These are phyloP conservation scores for Erebia palarica DNA, from an alignment of 2,888 invertebrate species.

Conservation along the genomic window DNA sequence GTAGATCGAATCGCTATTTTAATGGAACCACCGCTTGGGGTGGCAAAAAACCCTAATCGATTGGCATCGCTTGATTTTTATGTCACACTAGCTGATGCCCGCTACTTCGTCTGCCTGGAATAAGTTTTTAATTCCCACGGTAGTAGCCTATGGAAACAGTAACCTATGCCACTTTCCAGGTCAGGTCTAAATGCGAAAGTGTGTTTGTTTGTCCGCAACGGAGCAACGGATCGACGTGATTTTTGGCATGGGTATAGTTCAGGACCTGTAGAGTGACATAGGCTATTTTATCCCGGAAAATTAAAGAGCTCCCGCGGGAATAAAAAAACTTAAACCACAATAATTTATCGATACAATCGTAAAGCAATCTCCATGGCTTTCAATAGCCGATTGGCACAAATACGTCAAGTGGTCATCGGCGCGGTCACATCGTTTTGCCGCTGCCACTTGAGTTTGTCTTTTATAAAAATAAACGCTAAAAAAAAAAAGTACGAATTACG, in stretches of 20 bases:
- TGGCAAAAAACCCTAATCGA: conserved; percentile 7
- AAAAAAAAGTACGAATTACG: conserved; percentile 11
- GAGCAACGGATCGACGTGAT: too few relatives aligned
- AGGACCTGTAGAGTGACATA: too few relatives aligned
- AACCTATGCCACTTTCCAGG: too few relatives aligned
- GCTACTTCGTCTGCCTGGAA: too few relatives aligned
- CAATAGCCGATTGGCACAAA: conserved; percentile 46
- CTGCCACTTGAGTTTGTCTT: conserved; percentile 44
- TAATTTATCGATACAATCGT: conserved; percentile 21
- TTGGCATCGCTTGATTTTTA: conserved; percentile 1
- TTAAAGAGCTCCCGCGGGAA: too few relatives aligned
- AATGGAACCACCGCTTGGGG: conserved; percentile 19
- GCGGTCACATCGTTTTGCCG: conserved; percentile 38
- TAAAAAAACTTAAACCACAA: too few relatives aligned
- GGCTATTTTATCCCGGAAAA: too few relatives aligned
- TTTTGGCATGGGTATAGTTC: too few relatives aligned
- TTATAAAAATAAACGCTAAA: conserved; percentile 39
- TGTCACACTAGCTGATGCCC: not conserved
- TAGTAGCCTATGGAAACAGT: too few relatives aligned
- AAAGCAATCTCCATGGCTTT: conserved; percentile 44
- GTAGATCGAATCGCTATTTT: conserved; percentile 21
- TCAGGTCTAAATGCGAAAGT: too few relatives aligned
- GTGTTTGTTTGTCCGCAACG: too few relatives aligned
- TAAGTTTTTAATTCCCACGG: too few relatives aligned
- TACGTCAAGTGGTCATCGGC: conserved; percentile 45